Base-by-base conservation (phyloP, 1,140 invertebrate genomes). In the Plodia interpunctella region DNA sequence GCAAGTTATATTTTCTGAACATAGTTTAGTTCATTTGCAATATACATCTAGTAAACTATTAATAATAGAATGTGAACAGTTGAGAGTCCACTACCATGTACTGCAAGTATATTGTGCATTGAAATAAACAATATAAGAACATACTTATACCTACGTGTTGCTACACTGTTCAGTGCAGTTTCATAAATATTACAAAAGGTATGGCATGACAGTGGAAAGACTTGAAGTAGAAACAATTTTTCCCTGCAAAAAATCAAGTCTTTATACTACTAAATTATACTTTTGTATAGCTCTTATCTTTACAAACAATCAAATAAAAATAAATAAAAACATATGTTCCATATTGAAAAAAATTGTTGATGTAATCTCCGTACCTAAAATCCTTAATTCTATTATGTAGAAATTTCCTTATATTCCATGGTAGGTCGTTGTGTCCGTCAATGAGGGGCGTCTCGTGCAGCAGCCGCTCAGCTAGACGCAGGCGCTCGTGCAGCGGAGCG, bases 341-440 rank as follows among this genome's bases (percentile, higher is more conserved):
- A n/a, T n/a, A n/a, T n/a, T n/a, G n/a, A n/a, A n/a, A n/a, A n/a
- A n/a, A n/a, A n/a, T n/a, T n/a, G n/a, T n/a, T n/a, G n/a, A n/a
- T n/a, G n/a, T n/a, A n/a, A n/a, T n/a, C n/a, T n/a, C n/a, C 13
- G 81, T 74, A 95, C 90, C 95, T 94, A 76, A 97, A 95, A 73
- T 94, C 93, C 72, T 94, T 93, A 55, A 97, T 92, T 82, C 95
- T 94, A 85, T 98, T 98, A 82, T 97, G 94, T 67, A 96, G 91
- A 80, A 96, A 96, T 80, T 95, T 95, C 68, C 96, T 91, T 79
- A 97, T 96, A 86, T 97, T 96, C 94, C 95, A 97, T 0, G 97
- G 95, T 62, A 98, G 88, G 78, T 98, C 97, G 87, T 98, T 98
- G 91, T 98, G 97, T 63, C 96, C 96, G 89, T 93, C 90, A 74